Percentiles rank a stretch among this genome's conserved stretches.
phyloP scores from a whole-genome alignment of 2,113 vertebrate genomes.

The Microcebus griseorufus region DNA sequence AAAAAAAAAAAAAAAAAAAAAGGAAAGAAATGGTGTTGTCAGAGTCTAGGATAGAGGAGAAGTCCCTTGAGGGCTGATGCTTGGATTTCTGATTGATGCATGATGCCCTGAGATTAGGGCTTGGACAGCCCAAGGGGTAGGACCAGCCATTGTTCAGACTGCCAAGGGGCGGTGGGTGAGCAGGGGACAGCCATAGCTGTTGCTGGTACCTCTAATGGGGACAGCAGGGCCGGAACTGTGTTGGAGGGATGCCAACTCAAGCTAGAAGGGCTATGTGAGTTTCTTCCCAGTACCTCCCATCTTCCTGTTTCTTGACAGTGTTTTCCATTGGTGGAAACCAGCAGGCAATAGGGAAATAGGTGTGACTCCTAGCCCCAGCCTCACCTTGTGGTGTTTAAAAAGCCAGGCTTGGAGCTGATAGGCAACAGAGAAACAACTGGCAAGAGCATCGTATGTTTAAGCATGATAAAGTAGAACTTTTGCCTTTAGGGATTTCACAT shows the following conservation, averaged over 20 bases:
- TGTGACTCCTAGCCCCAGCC: neutral
- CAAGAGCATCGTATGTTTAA: neutral
- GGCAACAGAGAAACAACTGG: neutral
- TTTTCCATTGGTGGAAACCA: neutral
- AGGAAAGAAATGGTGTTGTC: neutral
- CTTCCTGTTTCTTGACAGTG: neutral
- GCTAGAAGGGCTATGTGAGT: neutral
- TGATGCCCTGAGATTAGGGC: neutral
- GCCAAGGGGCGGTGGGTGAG: fast-evolving
- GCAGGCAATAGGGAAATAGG: neutral
- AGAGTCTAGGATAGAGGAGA: neutral
- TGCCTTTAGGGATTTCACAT: neutral
- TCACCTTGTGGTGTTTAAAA: neutral
- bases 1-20: too few species aligned
- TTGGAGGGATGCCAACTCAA: neutral
- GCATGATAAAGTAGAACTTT: neutral
- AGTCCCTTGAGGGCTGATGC: neutral
- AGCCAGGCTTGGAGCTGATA: neutral
- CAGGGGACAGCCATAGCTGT: neutral
- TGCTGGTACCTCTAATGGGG: neutral
- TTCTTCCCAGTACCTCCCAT: neutral
- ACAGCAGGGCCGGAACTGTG: neutral
- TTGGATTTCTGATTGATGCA: neutral
- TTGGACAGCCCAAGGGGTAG: neutral
- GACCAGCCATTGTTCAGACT: neutral